Evolutionary conservation across 2,113 vertebrate species (phyloP), one percentile per base, ranked within the genome.

Genomic region (Trochalopteron elliotii): DNA sequence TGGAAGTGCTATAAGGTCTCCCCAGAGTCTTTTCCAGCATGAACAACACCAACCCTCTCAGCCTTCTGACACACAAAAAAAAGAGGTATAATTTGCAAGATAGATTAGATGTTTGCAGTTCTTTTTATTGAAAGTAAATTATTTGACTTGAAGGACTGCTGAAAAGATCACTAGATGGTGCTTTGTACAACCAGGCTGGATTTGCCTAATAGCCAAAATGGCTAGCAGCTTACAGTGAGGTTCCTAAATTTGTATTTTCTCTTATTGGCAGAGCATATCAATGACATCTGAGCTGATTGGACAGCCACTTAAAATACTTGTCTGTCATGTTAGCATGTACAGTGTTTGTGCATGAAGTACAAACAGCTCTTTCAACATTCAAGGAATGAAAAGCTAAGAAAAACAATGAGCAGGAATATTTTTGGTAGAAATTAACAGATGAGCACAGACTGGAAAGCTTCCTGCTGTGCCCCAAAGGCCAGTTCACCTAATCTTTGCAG

Each of bases 391-490:
- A 87, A 89, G 8, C 22, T 55, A 81, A 83, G 25, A 70, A 77
- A 63, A 69, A 56, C 10, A 70, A 55, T 0, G 3, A 68, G 15
- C 17, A 89, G 31, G 14, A 92, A 17, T 89, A 42, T 82, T 93
- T 95, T 87, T 7, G 5, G 47, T 22, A 37, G 69, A 81, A 71
- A 22, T 74, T 89, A 81, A 47, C 24, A 63, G 28, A 61, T 1
- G 7, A 85, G 55, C 9, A 50, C 9, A 39, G 39, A 40, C 52
- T 37, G 9, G 17, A 93, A 86, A 70, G 2, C 27, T 92, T 94
- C 60, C 71, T 83, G 63, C 50, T 81, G 71, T 77, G 55, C 10
- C 35, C 59, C 30, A 90, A 91, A 92, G 60, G 65, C 31, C 86
- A 71, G 15, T 11, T 71, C 45, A 57, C 47, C 60, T 89, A 92